phyloP scores from a whole-genome alignment of 2,888 invertebrate genomes.

The Pyrrhosoma nymphula region DNA sequence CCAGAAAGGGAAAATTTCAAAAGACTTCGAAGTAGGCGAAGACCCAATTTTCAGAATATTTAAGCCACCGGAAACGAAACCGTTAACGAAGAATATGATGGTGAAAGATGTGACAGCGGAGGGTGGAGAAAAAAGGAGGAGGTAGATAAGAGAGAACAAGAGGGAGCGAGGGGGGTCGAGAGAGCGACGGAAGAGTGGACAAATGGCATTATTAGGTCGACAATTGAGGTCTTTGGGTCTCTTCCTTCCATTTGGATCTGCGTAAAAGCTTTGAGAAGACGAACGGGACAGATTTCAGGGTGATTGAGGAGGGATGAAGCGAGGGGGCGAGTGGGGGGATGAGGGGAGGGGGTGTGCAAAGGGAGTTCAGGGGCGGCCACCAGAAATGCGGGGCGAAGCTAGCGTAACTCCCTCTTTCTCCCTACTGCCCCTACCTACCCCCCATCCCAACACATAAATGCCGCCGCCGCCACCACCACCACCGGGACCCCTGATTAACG shows the following conservation, averaged over 20 bases:
- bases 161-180: too few relatives aligned
- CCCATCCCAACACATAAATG: background rate
- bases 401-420: background rate
- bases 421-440: background rate
- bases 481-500: constrained; percentile 47
- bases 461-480: constrained; percentile 9
- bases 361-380: background rate
- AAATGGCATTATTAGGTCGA: background rate
- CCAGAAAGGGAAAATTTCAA: background rate
- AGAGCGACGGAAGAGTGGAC: background rate
- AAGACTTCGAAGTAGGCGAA: background rate
- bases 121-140: background rate
- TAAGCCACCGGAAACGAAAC: background rate
- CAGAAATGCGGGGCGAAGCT: background rate
- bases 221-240: background rate
- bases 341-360: background rate
- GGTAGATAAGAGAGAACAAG: background rate
- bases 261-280: background rate
- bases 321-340: background rate
- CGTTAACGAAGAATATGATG: background rate
- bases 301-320: background rate
- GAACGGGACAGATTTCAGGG: background rate
- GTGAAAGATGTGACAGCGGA: background rate
- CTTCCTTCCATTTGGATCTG: background rate
- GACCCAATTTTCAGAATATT: background rate